These are phyloP conservation scores for Pomacea canaliculata DNA, from an alignment of 2,888 invertebrate genomes.

Conservation along the genomic window DNA sequence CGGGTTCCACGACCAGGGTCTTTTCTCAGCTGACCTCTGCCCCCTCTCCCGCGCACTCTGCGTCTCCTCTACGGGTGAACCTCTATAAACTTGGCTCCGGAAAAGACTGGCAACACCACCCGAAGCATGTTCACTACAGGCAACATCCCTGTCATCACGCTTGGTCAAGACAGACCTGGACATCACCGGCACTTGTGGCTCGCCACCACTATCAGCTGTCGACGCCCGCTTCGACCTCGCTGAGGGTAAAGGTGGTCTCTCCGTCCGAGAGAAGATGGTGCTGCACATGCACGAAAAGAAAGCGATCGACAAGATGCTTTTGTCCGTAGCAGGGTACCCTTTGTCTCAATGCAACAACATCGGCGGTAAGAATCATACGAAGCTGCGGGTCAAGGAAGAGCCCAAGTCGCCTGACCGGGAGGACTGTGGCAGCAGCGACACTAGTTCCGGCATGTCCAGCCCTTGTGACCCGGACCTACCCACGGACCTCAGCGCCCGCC, in stretches of 20 bases:
- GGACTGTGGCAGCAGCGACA: background rate
- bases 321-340: background rate
- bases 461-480: background rate
- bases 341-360: background rate
- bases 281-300: no score
- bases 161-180: conserved; percentile 18
- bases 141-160: background rate
- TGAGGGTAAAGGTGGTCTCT: background rate
- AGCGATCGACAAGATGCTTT: no score
- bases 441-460: no score
- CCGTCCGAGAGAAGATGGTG: background rate
- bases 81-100: conserved; percentile 1
- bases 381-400: conserved; percentile 6
- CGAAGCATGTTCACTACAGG: background rate
- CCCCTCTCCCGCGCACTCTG: background rate
- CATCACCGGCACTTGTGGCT: background rate
- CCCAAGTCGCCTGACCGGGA: background rate
- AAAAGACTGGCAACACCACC: background rate
- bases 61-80: conserved; percentile 5
- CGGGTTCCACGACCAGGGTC: conserved; percentile 1
- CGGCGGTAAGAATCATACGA: background rate
- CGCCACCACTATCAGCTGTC: background rate
- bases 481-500: conserved; percentile 7
- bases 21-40: background rate
- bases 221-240: background rate